Percentiles rank a stretch among this genome's conserved stretches.
Conservation (phyloP, 2,888 invertebrate genomes). For the Andrena flavipes region DNA sequence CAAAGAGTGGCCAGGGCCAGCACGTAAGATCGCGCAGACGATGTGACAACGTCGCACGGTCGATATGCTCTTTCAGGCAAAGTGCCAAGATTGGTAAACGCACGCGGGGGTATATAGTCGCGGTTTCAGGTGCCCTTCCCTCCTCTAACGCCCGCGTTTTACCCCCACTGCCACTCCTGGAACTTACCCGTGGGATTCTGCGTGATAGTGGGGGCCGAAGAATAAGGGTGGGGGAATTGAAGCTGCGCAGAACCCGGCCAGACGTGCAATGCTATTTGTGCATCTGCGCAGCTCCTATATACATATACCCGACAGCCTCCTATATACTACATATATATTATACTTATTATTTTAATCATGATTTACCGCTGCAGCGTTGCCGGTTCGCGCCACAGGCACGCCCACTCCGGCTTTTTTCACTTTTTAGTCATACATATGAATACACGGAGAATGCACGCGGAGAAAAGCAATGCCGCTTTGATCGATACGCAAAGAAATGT, state of each 20-base stretch:
- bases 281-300: conserved; percentile 79
- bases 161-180: conserved; percentile 68
- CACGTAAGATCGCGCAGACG: conserved; percentile 76
- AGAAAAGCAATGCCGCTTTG: conserved; percentile 71
- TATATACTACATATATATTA: conserved; percentile 81
- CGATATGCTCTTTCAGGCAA: conserved; percentile 85
- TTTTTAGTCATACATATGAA: conserved; percentile 64
- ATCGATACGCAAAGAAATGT: conserved; percentile 73
- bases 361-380: conserved; percentile 83
- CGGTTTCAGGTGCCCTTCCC: conserved; percentile 79
- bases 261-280: conserved; percentile 56
- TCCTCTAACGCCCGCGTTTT: conserved; percentile 57
- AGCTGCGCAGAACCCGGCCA: conserved; percentile 82
- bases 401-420: conserved; percentile 75
- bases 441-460: conserved; percentile 63
- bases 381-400: conserved; percentile 77
- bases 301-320: conserved; percentile 70
- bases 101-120: conserved; percentile 78
- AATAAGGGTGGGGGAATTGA: conserved; percentile 71
- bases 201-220: conserved; percentile 63
- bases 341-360: conserved; percentile 84
- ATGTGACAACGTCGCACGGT: conserved; percentile 84
- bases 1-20: conserved; percentile 76
- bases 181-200: conserved; percentile 75
- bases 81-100: conserved; percentile 85